A percentile compares a stretch with the other conserved stretches of the same genome.
phyloP scores from a whole-genome alignment of 1,140 invertebrate genomes.

The Sminthurinus signatus region DNA sequence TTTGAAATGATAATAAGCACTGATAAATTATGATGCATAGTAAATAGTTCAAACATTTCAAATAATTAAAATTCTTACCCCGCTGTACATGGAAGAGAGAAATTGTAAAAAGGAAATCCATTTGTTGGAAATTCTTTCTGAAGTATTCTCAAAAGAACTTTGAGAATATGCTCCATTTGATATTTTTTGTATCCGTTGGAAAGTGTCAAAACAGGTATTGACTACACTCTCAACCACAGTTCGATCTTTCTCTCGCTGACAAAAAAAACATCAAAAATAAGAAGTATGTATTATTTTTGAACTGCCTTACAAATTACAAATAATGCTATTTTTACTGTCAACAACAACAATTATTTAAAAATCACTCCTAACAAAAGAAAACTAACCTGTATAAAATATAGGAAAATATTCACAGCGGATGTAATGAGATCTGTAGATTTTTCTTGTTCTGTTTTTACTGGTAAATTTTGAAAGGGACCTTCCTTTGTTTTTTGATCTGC shows the following conservation, averaged over 20 bases:
- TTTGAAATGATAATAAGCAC: too few species aligned
- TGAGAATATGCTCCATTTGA: constrained; percentile 30
- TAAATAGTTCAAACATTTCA: too few species aligned
- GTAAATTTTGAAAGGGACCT: too few species aligned
- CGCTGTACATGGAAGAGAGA: constrained; percentile 47
- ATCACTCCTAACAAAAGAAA: not conserved
- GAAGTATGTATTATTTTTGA: too few species aligned
- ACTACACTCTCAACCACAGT: constrained; percentile 80
- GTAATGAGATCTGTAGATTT: constrained; percentile 21
- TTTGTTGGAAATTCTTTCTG: too few species aligned
- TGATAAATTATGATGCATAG: too few species aligned
- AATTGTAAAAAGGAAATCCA: constrained; percentile 51
- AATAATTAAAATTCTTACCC: too few species aligned
- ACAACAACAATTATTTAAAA: too few species aligned
- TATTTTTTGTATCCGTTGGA: constrained; percentile 63
- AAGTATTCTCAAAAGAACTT: not conserved
- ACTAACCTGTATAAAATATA: constrained; percentile 37
- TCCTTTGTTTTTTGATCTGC: too few species aligned
- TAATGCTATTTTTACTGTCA: too few species aligned
- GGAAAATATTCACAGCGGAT: constrained; percentile 35
- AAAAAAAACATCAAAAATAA: not conserved
- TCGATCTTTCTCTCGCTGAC: constrained; percentile 69
- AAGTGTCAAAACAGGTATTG: constrained; percentile 84
- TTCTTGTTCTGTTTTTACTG: not conserved
- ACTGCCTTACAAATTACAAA: too few species aligned